Conservation (phyloP, 1,140 invertebrate species). For the Chironomus tepperi region DNA sequence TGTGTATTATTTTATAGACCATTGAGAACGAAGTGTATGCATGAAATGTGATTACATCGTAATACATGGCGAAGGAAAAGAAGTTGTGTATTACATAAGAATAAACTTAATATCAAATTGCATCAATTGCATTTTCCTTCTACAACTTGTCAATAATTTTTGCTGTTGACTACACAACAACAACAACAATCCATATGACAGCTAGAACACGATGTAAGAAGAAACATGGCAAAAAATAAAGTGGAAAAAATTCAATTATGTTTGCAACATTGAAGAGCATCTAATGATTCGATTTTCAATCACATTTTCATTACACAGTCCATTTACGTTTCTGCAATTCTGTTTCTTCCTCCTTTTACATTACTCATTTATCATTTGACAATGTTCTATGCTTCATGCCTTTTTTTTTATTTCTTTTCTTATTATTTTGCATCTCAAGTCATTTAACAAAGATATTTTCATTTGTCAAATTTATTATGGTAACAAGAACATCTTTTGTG, state of each 20-base stretch:
- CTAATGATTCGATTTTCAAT: constrained; percentile 20
- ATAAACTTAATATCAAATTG: not conserved
- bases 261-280: not conserved
- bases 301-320: constrained; percentile 23
- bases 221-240: not conserved
- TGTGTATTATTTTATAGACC: not conserved
- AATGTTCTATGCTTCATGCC: too few relatives aligned
- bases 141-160: not conserved
- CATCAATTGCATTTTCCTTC: not conserved
- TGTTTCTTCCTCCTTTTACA: not conserved
- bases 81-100: constrained; percentile 7
- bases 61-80: not conserved
- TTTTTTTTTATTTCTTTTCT: too few relatives aligned
- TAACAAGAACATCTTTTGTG: too few relatives aligned
- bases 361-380: too few relatives aligned
- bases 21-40: not conserved
- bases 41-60: not conserved
- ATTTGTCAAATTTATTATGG: too few relatives aligned
- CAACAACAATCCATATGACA: not conserved
- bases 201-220: not conserved
- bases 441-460: too few relatives aligned
- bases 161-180: too few relatives aligned
- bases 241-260: not conserved
- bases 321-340: not conserved
- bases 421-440: too few relatives aligned